Evolutionary conservation across 2,797 vertebrate species (phyloP).

Genomic region (Triplophysa bombifrons): DNA sequence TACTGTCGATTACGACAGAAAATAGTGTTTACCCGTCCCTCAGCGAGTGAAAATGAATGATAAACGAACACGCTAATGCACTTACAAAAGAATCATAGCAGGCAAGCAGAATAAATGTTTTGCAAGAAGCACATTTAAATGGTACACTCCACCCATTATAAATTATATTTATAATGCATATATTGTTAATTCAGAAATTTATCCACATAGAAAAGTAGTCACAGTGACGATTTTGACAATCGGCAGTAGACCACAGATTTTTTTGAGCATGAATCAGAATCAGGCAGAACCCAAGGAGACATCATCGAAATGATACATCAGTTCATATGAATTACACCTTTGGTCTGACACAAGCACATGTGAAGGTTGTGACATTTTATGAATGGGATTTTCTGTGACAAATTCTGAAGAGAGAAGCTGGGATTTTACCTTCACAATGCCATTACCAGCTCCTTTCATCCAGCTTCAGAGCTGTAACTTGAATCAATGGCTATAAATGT

Average conservation of each 20-base stretch:
- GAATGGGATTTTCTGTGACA: constrained; percentile 8
- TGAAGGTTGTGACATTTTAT: constrained; percentile 6
- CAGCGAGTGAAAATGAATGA: not conserved
- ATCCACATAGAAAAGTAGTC: too few relatives aligned
- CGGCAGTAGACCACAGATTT: too few relatives aligned
- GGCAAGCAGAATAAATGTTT: not conserved
- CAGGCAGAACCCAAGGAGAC: not conserved
- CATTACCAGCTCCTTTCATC: not conserved
- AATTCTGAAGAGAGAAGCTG: not conserved
- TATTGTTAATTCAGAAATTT: too few relatives aligned
- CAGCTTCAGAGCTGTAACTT: not conserved
- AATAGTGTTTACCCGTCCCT: not conserved
- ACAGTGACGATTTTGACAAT: too few relatives aligned
- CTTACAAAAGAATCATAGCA: not conserved
- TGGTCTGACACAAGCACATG: not conserved
- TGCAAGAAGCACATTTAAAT: too few relatives aligned
- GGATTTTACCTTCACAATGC: not conserved
- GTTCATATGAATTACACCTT: not conserved
- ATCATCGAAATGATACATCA: not conserved
- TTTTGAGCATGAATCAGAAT: not conserved
- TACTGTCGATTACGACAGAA: not conserved
- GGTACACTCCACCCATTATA: too few relatives aligned
- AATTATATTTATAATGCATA: too few relatives aligned
- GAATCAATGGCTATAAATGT: not conserved
- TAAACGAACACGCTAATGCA: not conserved